Conservation (phyloP, 2,797 vertebrate genomes). For the Cryptoprocta ferox region DNA sequence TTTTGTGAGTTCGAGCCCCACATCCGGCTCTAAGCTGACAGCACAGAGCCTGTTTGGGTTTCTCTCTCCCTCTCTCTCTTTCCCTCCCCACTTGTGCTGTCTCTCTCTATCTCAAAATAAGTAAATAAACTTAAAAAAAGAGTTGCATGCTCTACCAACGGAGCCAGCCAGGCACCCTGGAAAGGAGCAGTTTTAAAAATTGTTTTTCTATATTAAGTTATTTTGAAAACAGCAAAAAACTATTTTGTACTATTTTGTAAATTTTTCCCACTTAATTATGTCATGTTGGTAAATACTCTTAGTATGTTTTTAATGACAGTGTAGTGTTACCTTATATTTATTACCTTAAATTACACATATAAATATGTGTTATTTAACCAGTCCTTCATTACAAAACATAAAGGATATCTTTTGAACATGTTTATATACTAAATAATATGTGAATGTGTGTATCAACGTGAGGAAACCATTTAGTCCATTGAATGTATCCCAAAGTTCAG, state of each 20-base stretch:
- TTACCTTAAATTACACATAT: no score
- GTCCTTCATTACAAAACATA: background rate
- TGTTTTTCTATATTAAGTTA: background rate
- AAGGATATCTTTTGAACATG: background rate
- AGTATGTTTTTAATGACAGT: background rate
- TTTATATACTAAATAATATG: background rate
- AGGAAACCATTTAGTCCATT: background rate
- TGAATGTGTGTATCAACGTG: background rate
- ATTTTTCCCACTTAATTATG: slow-evolving; percentile 9
- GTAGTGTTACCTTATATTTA: background rate
- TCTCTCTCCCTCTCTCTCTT: no score
- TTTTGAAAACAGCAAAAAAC: slow-evolving; percentile 23
- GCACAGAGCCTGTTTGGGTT: no score
- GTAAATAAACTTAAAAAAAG: no score
- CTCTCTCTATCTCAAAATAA: no score
- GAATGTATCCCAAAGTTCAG: background rate
- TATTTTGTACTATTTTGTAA: background rate
- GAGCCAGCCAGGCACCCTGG: background rate
- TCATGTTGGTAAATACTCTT: background rate
- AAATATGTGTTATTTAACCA: slow-evolving; percentile 19
- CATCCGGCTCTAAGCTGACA: no score
- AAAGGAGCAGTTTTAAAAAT: background rate
- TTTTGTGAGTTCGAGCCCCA: no score
- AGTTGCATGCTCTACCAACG: background rate
- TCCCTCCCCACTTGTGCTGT: no score